These are phyloP conservation scores for Hylia prasina DNA, from an alignment of 2,113 vertebrate genomes.

Conservation along the genomic window DNA sequence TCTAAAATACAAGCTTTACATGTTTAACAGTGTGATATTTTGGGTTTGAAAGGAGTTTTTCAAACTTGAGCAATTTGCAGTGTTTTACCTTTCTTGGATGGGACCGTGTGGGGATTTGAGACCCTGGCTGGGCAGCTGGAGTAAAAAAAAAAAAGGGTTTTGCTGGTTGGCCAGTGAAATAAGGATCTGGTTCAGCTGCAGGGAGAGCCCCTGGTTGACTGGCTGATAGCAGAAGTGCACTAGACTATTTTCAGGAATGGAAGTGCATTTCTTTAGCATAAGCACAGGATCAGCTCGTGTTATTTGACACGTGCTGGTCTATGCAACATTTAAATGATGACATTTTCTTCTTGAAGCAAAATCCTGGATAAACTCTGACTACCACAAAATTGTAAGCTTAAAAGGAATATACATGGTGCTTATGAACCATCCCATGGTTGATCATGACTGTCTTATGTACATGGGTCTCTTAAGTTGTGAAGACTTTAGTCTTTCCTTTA, in stretches of 20 bases:
- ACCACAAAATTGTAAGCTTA: background rate
- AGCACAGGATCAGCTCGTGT: accelerated
- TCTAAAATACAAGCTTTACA: background rate
- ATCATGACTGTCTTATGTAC: background rate
- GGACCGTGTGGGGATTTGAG: background rate
- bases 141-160: accelerated
- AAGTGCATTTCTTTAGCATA: background rate
- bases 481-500: background rate
- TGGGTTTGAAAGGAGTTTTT: background rate
- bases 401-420: background rate
- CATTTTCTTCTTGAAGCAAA: background rate
- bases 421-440: background rate
- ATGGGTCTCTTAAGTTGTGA: background rate
- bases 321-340: background rate
- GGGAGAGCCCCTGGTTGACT: background rate
- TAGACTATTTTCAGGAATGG: background rate
- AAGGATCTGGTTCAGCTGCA: background rate
- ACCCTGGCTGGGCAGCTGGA: background rate
- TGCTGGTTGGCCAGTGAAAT: background rate
- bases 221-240: background rate
- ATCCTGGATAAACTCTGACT: background rate
- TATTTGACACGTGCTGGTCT: background rate
- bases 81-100: background rate
- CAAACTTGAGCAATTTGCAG: background rate
- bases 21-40: background rate